Evolutionary conservation across 2,888 invertebrate species (phyloP), one percentile per base, ranked within the genome.

Genomic region (Argynnis bischoffii): DNA sequence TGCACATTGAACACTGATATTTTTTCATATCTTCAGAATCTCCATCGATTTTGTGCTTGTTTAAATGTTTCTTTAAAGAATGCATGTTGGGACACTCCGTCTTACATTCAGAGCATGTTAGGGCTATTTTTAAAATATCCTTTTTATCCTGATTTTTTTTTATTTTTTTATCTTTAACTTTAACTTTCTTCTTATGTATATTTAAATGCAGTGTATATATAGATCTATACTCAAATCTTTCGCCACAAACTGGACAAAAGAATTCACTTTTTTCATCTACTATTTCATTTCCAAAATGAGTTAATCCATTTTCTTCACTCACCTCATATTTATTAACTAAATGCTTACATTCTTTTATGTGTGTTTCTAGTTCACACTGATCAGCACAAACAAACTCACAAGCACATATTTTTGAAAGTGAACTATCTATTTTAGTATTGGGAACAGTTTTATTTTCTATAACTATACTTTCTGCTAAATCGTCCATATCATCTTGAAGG

Each of bases 1-100:
- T 81, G 69, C 87, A 93, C 70, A 85, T 75, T 0, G 84, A 83
- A 75, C 92, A 93, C 77, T 85, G 74, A 66, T 79, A 78, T 2
- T 72, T 69, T 55, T 77, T 69, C 15, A 66, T 70, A 1, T 54
- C 67, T 14, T 72, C 72, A 18, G 55, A 26, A 57, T 46, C 18
- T 69, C 73, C 16, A 16, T 16, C 13, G 11, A 69, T 61, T 11
- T 65, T 64, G 47, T 72, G 72, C 0, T 48, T 50, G n/a, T 65
- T 67, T n/a, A 67, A 53, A 54, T 72, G 72, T 16, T 35, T 13
- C 26, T 63, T 21, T 11, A 68, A 57, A 14, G 54, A 50, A 18
- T 61, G 46, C 21, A 66, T 63, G 41, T 57, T 50, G 0, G 60
- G 31, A 8, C 69, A 66, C 11, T 56, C 18, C 15, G 63, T 26